These are phyloP conservation scores for Aphaenogaster ashmeadi DNA, from an alignment of 1,140 invertebrate species.

Conservation along the genomic window DNA sequence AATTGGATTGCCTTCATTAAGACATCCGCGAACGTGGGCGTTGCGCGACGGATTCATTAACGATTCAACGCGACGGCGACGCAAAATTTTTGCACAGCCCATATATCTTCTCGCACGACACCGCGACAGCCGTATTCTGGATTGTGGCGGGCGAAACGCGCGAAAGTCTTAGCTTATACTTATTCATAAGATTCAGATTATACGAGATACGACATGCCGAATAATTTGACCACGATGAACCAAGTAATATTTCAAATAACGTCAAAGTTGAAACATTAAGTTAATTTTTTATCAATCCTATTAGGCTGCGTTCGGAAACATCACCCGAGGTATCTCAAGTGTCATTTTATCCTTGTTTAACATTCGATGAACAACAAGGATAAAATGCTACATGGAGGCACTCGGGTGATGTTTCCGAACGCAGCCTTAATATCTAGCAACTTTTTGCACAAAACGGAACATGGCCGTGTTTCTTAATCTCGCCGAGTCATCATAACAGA, in stretches of 20 bases:
- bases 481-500: neutral
- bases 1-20: conserved; percentile 59
- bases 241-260: neutral
- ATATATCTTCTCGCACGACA: conserved; percentile 4
- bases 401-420: no score
- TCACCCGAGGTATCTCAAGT: no score
- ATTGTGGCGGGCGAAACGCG: neutral
- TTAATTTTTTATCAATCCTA: neutral
- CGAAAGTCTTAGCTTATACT: neutral
- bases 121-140: neutral
- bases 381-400: no score
- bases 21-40: conserved; percentile 20
- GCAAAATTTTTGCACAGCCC: neutral
- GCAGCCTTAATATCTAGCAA: neutral
- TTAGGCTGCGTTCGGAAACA: no score
- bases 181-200: conserved; percentile 42
- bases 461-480: neutral
- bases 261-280: neutral
- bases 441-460: neutral
- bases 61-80: neutral
- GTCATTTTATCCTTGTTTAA: no score
- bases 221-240: neutral
- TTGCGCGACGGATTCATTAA: conserved; percentile 34
- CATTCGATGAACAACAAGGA: no score
- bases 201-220: neutral